Base-by-base conservation (phyloP, 2,888 invertebrate genomes). In the Diploptera punctata region DNA sequence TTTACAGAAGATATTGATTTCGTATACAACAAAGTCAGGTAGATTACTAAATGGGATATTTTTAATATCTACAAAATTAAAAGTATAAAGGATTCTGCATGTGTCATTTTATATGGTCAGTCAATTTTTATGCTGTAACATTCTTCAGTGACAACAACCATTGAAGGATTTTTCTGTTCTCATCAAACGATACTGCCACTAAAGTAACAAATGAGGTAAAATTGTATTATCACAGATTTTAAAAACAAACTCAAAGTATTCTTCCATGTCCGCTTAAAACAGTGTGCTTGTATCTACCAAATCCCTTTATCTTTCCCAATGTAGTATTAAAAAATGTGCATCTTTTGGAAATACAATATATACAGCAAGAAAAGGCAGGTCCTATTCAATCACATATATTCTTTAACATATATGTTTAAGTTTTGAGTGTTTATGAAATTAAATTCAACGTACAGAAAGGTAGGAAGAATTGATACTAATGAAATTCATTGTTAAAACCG, bases 211-310 rank as follows among this genome's bases (percentile, higher is more conserved):
- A 65, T 65, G 65, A 65, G 65, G 65, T 65, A 65, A 65, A 47
- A 65, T 26, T 65, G 65, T 44, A 47, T 44, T 65, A 65, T 65
- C 65, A 65, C 65, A 65, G 65, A 57, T 57, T 57, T 31, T 13
- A 57, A 29, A 57, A 57, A 57, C 31, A 29, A 57, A 57, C 31
- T 57, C 21, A 16, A 16, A 7, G 29, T 29, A 26, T 26, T n/a
- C 3, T 29, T 29, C 1, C n/a, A 3, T 21, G 57, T 57, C 29
- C 0, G 13, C 29, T 29, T 57, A 16, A 29, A 26, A 19, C 18
- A 49, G n/a, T n/a, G n/a, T n/a, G n/a, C n/a, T n/a, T n/a, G n/a
- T n/a, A n/a, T n/a, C n/a, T n/a, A n/a, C n/a, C n/a, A n/a, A n/a
- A n/a, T n/a, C n/a, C n/a, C n/a, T n/a, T n/a, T n/a, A n/a, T n/a